Base-by-base conservation (phyloP, 2,797 vertebrate species). In the Acipenser oxyrinchus region DNA sequence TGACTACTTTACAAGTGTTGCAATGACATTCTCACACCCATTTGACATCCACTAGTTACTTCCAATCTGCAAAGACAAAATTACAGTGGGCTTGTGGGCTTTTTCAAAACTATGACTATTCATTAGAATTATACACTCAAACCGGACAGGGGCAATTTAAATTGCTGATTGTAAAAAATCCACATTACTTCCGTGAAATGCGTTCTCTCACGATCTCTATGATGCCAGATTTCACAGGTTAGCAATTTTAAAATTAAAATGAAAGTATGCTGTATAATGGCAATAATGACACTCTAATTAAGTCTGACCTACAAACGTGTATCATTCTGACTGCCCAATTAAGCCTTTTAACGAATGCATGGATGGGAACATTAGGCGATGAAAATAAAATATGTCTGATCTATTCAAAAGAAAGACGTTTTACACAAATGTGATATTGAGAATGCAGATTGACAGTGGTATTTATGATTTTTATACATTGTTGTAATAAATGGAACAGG, bases 121-220 rank as follows among this genome's bases (percentile, higher is more conserved):
- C 76, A 77, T 77, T 77, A 75, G 71, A 77, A 75, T 72, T 68
- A 72, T 65, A 68, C 72, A 69, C 71, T 64, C 60, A 69, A 69
- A 73, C 64, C 72, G 72, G 73, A 49, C 49, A 49, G 48, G 62
- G 48, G 62, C 55, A 63, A 62, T 49, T 63, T 63, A 50, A 51
- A 63, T 49, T 49, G 12, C 48, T 63, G 48, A 63, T 63, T 63
- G 49, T n/a, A 49, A 63, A n/a, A 49, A 23, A 63, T 49, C 62
- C 12, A 23, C 61, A 62, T 62, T 62, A 49, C 61, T 37, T 62
- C 61, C 18, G 3, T 48, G 60, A 62, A 37, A 37, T 62, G n/a
- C 6, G 60, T 37, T 62, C 37, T 62, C 62, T 48, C 48, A 63
- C 12, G 48, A 50, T 49, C 11, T 48, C 48, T n/a, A 63, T 63